Percentiles rank a stretch among this genome's conserved stretches.
Conservation (phyloP, 2,797 vertebrate genomes). For the Brotula barbata region DNA sequence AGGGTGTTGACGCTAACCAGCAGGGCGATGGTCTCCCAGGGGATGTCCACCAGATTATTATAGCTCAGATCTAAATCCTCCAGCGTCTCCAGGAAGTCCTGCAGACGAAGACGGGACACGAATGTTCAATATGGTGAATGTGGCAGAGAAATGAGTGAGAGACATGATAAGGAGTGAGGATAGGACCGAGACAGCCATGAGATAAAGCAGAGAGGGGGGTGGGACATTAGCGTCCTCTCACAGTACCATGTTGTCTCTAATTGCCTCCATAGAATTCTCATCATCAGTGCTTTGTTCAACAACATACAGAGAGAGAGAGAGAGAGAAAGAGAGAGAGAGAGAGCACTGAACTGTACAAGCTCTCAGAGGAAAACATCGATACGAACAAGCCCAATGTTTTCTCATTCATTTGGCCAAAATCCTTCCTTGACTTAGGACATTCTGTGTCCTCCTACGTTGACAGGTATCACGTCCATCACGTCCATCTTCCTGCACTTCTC, state of each 20-base stretch:
- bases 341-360: too few species aligned
- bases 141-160: background rate
- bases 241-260: slow-evolving; percentile 37
- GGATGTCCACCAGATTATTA: slow-evolving; percentile 89
- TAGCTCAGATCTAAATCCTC: slow-evolving; percentile 91
- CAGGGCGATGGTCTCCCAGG: slow-evolving; percentile 87
- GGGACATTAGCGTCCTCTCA: slow-evolving; percentile 15
- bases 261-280: slow-evolving; percentile 27
- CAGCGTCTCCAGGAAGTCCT: slow-evolving; percentile 87
- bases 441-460: too few species aligned
- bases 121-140: too few species aligned
- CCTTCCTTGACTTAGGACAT: too few species aligned
- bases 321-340: background rate
- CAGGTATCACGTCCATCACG: too few species aligned
- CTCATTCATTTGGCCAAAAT: too few species aligned
- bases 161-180: too few species aligned
- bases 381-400: too few species aligned
- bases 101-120: slow-evolving; percentile 59
- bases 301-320: slow-evolving; percentile 14
- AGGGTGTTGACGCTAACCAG: slow-evolving; percentile 88
- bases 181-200: background rate
- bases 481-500: too few species aligned
- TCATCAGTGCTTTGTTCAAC: slow-evolving; percentile 12
- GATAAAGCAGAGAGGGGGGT: slow-evolving; percentile 17
- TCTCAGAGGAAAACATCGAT: slow-evolving; percentile 1